Evolutionary conservation across 2,113 vertebrate species (phyloP), one percentile per base, ranked within the genome.

Genomic region (Corvus cornix): DNA sequence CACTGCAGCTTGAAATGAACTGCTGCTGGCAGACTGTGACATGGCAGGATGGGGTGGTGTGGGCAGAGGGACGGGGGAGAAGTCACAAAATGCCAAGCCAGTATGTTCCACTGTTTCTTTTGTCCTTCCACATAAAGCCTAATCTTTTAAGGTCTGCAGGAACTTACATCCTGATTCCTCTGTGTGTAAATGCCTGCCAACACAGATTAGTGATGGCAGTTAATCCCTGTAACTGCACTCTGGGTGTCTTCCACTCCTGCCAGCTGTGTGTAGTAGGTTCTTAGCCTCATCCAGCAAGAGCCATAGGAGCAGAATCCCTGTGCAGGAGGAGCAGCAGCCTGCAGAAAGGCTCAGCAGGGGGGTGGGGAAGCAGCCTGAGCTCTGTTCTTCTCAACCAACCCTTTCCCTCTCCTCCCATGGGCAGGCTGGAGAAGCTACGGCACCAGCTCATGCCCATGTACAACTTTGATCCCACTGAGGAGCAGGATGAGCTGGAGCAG

Each of bases 381-480:
- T 26, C 72, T 73, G 59, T 60, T 49, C 48, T 74, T 63, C 49
- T 39, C 82, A 79, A 7, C 8, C 43, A 83, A 17, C 10, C 11
- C 56, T 90, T 53, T 83, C 67, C 62, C 87, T 76, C 88, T 80
- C 72, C 60, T 85, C 59, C 52, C 13, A 2, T 0, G 68, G n/a
- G n/a, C 94, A 99, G 99, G 97, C 78, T 99, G 98, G 99, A 99
- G 97, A 99, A 99, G 92, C 97, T 99, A 10, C 98, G 99, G 89
- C 99, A 99, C 97, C 99, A 99, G 98, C 98, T 99, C 68, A 99
- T 99, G 99, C 99, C 99, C 80, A 99, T 99, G 99, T 99, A 99
- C 97, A 99, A 98, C 98, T 99, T 99, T 51, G 99, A 99, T 96
- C 99, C 99, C 44, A 98, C 98, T 0, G 99, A 99, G 96, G 99